Base-by-base conservation (phyloP, 2,888 invertebrate genomes). In the Kryphioiulus occultus region DNA sequence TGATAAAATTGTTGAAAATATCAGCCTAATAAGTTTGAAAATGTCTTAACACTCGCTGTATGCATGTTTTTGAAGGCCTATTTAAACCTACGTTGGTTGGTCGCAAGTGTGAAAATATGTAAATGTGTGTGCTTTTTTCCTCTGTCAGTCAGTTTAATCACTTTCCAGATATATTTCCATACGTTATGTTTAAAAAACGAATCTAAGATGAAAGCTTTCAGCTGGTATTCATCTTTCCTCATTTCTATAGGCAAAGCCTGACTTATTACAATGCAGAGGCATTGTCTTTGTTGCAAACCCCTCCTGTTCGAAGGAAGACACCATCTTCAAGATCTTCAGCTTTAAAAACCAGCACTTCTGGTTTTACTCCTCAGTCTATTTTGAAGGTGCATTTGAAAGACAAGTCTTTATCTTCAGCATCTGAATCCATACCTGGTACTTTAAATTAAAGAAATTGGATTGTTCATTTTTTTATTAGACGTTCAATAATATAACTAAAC, bases 221-320 rank as follows among this genome's bases (percentile, higher is more conserved):
- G 12, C 19, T 53, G 4, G 19, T 53, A 42, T 1, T 42, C 15
- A 35, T 4, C 39, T 39, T 42, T n/a, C 15, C 42, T 1, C 5
- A 7, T 42, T n/a, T 44, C 15, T 53, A 26, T 59, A 59, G 86
- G 30, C 53, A 19, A 30, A 53, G 53, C 10, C 19, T 32, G 32
- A 86, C 19, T 39, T 59, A 32, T n/a, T 86, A 87, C 26, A 83
- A 26, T 42, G 47, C 82, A n/a, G 87, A 87, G 83, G 78, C 83
- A 12, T 35, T 42, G n/a, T 44, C 87, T 15, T 42, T 87, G 15
- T 42, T 87, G 17, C 87, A 87, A 83, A 87, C 87, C 4, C 87
- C 87, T n/a, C 87, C 87, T 17, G 87, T 87, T 42, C 68, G 87
- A 15, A 78, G 87, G 10, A 87, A 87, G 39, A 39, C 39, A 15